Evolutionary conservation across 2,113 vertebrate species (phyloP).

Genomic region (Prinia subflava): DNA sequence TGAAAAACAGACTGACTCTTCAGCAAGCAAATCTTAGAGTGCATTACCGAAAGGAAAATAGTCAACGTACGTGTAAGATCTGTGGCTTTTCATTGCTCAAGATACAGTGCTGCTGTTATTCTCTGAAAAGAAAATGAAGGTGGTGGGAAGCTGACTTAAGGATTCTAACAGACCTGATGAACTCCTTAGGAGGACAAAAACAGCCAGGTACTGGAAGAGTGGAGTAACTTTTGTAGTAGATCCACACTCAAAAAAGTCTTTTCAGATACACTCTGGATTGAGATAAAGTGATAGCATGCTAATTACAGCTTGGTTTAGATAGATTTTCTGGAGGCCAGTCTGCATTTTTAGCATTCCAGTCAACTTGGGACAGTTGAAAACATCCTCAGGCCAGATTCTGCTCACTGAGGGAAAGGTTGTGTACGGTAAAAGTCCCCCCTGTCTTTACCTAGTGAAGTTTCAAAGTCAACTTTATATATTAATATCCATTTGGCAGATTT

Average conservation of each 20-base stretch:
- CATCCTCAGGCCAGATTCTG: neutral
- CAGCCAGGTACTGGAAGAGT: neutral
- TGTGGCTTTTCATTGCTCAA: neutral
- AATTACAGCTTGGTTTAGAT: neutral
- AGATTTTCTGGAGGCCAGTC: neutral
- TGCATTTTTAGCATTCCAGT: slow-evolving; percentile 20
- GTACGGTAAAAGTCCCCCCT: neutral
- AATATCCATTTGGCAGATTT: neutral
- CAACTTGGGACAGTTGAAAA: neutral
- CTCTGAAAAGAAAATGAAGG: neutral
- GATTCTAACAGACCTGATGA: neutral
- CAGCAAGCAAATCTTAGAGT: neutral
- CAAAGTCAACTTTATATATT: neutral
- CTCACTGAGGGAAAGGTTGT: neutral
- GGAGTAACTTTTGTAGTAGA: neutral
- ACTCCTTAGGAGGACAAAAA: neutral
- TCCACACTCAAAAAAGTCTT: neutral
- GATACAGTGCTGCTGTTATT: neutral
- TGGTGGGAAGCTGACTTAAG: neutral
- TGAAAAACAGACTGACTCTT: neutral
- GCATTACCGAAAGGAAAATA: neutral
- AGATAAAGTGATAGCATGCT: neutral
- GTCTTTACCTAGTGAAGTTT: neutral
- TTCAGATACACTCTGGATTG: neutral
- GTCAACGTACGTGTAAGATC: neutral